Base-by-base conservation (phyloP, 2,113 vertebrate species). In the Pseudolaguvia tuberculata region DNA sequence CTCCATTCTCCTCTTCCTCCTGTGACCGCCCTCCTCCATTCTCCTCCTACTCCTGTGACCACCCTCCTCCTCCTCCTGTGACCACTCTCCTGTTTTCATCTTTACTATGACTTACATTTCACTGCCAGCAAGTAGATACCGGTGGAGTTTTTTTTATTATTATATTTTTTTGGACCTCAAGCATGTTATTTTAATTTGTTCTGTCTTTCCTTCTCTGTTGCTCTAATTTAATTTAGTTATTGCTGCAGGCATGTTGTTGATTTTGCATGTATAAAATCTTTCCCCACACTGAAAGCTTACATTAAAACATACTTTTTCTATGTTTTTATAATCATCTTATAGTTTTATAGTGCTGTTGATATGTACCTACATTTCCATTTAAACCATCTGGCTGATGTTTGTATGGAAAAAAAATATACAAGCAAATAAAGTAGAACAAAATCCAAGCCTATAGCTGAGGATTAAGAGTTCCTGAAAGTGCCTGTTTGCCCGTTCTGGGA, bases 41-140 rank as follows among this genome's bases (percentile, higher is more conserved):
- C n/a, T n/a, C n/a, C n/a, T n/a, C n/a, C n/a, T n/a, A n/a, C n/a
- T 62, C 45, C 45, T n/a, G 45, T 73, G 57, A 73, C 71, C 63
- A 58, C 31, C 12, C 59, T 74, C 73, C 73, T 75, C 50, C 21
- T 55, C 47, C 27, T 23, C 29, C 76, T 47, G 29, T 58, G 39
- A 27, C 31, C 35, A 18, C 77, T 52, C 42, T 17, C 42, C 31
- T 35, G 31, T 35, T 27, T 45, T 52, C 53, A 25, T 17, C 73
- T 48, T 65, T 42, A 15, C 50, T 29, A 53, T 53, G 50, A 29
- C 63, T 63, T 58, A 59, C 47, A 12, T 48, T 35, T 50, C 42
- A 21, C 55, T 76, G 55, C 56, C 45, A 69, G 65, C 53, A 76
- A 76, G 69, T 69, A 52, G 73, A 63, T 76, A 27, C 73, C 39